Evolutionary conservation across 2,888 invertebrate species (phyloP), one percentile per base, ranked within the genome.

Genomic region (Stramonita haemastoma): DNA sequence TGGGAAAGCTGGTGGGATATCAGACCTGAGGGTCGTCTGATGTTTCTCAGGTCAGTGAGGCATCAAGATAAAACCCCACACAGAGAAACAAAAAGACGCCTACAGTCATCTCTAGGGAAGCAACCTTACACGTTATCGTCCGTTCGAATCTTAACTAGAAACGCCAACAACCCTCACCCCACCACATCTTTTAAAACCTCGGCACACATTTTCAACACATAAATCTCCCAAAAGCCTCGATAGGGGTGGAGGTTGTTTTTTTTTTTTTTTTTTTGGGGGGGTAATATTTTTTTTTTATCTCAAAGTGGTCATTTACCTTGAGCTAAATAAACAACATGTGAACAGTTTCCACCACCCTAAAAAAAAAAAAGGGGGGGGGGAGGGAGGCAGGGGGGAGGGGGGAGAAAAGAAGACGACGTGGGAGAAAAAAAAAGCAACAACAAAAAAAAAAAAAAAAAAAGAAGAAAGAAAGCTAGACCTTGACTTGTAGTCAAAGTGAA

Each of bases 261-360:
- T n/a, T n/a, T n/a, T n/a, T n/a, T n/a, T n/a, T n/a, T n/a, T n/a
- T n/a, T n/a, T n/a, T n/a, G n/a, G n/a, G n/a, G n/a, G n/a, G n/a
- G n/a, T n/a, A n/a, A n/a, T n/a, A n/a, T n/a, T n/a, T n/a, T n/a
- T n/a, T 56, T 46, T 89, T 89, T 83, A 83, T 83, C 60, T 56
- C 11, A 89, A 89, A 73, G 85, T 89, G 89, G 89, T 89, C 89
- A 89, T 89, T 89, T 84, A 89, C 89, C 84, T 89, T 83, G 34
- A 86, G 29, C 32, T 83, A 66, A 57, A 60, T 85, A 89, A 89
- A 89, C 89, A 89, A 73, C 89, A 89, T 36, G 77, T 89, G 89
- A 73, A 60, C 70, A 60, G 81, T 79, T 57, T 34, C 60, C 81
- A 88, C 60, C 26, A 19, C 66, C 17, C 85, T 46, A 29, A 60